These are phyloP conservation scores for Notodonta dromedarius DNA, from an alignment of 2,888 invertebrate genomes.

Conservation along the genomic window DNA sequence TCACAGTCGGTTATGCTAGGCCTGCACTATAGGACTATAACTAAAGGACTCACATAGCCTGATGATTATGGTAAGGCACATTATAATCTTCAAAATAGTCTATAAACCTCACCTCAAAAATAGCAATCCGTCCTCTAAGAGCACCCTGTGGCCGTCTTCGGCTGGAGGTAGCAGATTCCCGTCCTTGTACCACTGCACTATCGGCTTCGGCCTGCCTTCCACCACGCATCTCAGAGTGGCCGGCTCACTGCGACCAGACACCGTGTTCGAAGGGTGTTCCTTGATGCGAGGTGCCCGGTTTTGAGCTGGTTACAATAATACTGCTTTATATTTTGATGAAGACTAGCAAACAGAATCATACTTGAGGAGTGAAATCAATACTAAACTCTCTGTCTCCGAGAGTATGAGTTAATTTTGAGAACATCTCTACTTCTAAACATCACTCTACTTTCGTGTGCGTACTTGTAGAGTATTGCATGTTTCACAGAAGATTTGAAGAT, in stretches of 20 bases:
- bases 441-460: too few species aligned
- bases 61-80: too few species aligned
- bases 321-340: too few species aligned
- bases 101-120: slow-evolving; percentile 86
- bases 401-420: background rate
- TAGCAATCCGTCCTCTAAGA: slow-evolving; percentile 96
- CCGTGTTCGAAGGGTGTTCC: slow-evolving; percentile 98
- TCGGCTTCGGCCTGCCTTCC: slow-evolving; percentile 95
- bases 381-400: background rate
- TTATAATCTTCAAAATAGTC: too few species aligned
- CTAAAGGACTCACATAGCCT: too few species aligned
- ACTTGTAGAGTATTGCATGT: too few species aligned
- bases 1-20: too few species aligned
- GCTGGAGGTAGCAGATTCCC: slow-evolving; percentile 92
- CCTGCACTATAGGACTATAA: too few species aligned
- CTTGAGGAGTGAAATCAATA: too few species aligned
- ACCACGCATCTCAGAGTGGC: slow-evolving; percentile 99
- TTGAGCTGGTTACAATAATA: slow-evolving; percentile 85
- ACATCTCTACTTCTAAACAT: too few species aligned
- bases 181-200: slow-evolving; percentile 97
- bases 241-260: slow-evolving; percentile 98
- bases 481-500: too few species aligned
- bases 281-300: slow-evolving; percentile 96
- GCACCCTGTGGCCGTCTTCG: slow-evolving; percentile 94
- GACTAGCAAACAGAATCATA: too few species aligned